phyloP scores from a whole-genome alignment of 2,888 invertebrate genomes.

The Pristionchus japonicus region DNA sequence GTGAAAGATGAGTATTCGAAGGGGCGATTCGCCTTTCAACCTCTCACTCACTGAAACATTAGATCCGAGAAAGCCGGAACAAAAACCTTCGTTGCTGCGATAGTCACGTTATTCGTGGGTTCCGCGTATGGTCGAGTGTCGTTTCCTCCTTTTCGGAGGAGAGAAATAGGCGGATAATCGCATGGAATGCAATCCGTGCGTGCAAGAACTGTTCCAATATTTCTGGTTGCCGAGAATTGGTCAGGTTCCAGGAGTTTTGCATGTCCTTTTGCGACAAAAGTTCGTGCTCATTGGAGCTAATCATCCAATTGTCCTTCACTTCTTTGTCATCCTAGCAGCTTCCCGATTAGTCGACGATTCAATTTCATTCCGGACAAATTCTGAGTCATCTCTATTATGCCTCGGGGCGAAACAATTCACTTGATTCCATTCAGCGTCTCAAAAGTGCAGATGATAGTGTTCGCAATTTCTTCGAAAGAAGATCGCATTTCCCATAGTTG shows the following conservation, averaged over 20 bases:
- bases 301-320: background rate
- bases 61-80: background rate
- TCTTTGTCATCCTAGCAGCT: background rate
- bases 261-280: background rate
- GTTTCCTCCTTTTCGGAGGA: no score
- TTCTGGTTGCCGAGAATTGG: background rate
- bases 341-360: background rate
- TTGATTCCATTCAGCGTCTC: background rate
- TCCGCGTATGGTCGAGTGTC: background rate
- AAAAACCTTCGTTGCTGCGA: background rate
- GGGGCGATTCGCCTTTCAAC: background rate
- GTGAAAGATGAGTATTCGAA: slow-evolving; percentile 3
- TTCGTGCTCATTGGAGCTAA: background rate
- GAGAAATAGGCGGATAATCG: background rate
- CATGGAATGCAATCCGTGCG: background rate
- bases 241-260: background rate
- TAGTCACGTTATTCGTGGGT: background rate
- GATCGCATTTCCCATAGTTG: background rate
- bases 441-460: background rate
- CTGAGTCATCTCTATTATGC: background rate
- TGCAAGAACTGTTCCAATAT: background rate
- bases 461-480: background rate
- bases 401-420: background rate
- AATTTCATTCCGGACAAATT: background rate
- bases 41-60: background rate